Conservation (phyloP, 2,888 invertebrate genomes). For the Apamea epomidion region DNA sequence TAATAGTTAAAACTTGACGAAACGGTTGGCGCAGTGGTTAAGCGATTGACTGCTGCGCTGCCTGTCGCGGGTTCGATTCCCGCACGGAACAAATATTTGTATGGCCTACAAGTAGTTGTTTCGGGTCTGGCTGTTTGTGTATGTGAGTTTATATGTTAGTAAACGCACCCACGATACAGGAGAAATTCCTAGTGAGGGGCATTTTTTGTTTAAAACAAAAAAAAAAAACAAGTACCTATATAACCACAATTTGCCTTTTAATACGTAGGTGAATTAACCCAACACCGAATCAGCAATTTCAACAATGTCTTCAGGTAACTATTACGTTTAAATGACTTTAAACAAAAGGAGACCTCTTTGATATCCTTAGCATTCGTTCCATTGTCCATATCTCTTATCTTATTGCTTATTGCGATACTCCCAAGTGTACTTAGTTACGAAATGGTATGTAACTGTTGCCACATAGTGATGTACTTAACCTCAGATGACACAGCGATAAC, state of each 20-base stretch:
- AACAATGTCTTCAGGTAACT: slow-evolving; percentile 31
- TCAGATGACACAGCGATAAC: slow-evolving; percentile 75
- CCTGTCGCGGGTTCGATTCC: too few relatives aligned
- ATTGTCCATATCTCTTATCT: slow-evolving; percentile 55
- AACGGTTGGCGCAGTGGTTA: too few relatives aligned
- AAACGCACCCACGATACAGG: too few relatives aligned
- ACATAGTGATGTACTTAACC: slow-evolving; percentile 71
- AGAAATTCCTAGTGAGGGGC: too few relatives aligned
- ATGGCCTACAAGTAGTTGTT: too few relatives aligned
- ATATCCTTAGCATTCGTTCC: slow-evolving; percentile 44
- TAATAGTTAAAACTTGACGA: too few relatives aligned
- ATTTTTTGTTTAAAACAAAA: too few relatives aligned
- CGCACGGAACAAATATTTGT: too few relatives aligned
- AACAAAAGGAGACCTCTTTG: slow-evolving; percentile 32
- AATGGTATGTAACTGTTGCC: slow-evolving; percentile 64
- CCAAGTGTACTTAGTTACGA: slow-evolving; percentile 63
- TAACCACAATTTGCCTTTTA: background rate
- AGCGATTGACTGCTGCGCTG: too few relatives aligned
- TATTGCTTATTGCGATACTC: slow-evolving; percentile 47
- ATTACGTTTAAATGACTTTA: slow-evolving; percentile 32
- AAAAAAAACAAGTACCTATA: background rate
- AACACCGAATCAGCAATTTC: slow-evolving; percentile 31
- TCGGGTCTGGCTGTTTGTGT: too few relatives aligned
- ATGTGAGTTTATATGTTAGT: too few relatives aligned
- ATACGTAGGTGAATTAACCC: background rate